A percentile compares a stretch with the other conserved stretches of the same genome.
These are phyloP conservation scores for Silurus asotus DNA, from an alignment of 2,113 vertebrate genomes.

Conservation along the genomic window DNA sequence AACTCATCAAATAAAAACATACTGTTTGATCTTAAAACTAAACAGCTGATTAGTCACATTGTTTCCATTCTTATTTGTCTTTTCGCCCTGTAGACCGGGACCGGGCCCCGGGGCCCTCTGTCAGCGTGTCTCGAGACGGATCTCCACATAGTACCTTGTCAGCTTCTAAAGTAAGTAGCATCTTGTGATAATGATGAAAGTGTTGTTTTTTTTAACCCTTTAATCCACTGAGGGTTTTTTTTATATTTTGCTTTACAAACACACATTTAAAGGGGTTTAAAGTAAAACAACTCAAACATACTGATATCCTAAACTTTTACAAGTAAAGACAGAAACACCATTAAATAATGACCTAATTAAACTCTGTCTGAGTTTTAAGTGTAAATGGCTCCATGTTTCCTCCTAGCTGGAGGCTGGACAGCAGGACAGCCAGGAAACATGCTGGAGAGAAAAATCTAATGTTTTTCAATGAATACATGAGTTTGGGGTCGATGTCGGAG, in stretches of 20 bases:
- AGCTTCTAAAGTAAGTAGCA: slow-evolving; percentile 79
- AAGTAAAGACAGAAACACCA: background rate
- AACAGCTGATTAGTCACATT: slow-evolving; percentile 31
- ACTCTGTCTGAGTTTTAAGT: background rate
- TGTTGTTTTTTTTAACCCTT: background rate
- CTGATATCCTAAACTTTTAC: background rate
- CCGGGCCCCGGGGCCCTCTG: slow-evolving; percentile 68
- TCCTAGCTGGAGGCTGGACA: background rate
- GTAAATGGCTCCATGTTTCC: background rate
- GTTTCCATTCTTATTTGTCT: background rate
- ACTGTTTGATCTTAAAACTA: slow-evolving; percentile 9
- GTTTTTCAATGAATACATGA: background rate
- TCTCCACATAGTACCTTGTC: slow-evolving; percentile 86
- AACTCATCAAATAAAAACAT: slow-evolving; percentile 30
- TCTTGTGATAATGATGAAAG: background rate
- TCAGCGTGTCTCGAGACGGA: slow-evolving; percentile 86
- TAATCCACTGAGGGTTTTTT: background rate
- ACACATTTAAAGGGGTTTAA: background rate
- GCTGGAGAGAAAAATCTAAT: background rate
- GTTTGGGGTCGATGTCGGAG: background rate
- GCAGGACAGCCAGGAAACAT: background rate
- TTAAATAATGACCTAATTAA: background rate
- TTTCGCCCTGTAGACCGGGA: slow-evolving; percentile 76
- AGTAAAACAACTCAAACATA: no score
- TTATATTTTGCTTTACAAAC: background rate